These are phyloP conservation scores for Dasyprocta punctata DNA, from an alignment of 2,113 vertebrate species.

Conservation along the genomic window DNA sequence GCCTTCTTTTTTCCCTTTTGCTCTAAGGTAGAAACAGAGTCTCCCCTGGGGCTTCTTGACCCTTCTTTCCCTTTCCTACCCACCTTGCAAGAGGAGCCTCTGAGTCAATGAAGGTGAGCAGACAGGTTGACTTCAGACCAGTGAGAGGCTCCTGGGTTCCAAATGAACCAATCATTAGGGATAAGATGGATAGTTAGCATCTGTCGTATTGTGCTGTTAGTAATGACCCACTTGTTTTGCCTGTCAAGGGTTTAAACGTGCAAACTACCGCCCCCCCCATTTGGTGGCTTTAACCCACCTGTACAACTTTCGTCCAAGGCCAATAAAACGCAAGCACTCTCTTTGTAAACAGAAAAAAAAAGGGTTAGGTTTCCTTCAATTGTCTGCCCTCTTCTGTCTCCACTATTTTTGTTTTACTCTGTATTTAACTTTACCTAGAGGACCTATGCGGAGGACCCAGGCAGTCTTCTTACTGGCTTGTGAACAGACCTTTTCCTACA, in stretches of 20 bases:
- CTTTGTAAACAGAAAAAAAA: slow-evolving; percentile 72
- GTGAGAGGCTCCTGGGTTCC: not conserved
- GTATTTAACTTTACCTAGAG: slow-evolving; percentile 72
- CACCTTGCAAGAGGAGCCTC: not conserved
- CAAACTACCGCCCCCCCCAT: not conserved
- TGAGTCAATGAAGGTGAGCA: slow-evolving; percentile 53
- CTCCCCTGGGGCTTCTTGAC: not conserved
- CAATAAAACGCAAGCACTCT: slow-evolving; percentile 68
- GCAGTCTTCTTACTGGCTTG: not conserved
- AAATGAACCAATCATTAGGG: slow-evolving; percentile 60
- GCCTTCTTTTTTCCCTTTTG: not conserved
- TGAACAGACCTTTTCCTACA: slow-evolving; percentile 33
- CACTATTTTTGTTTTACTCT: slow-evolving; percentile 79
- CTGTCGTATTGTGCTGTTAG: slow-evolving; percentile 49
- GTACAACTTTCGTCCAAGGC: slow-evolving; percentile 50
- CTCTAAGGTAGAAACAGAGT: not conserved
- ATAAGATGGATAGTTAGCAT: slow-evolving; percentile 36
- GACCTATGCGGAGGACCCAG: slow-evolving; percentile 48
- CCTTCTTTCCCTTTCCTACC: not conserved
- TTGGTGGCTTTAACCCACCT: slow-evolving; percentile 62
- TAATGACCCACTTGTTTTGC: slow-evolving; percentile 48
- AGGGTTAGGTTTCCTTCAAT: slow-evolving; percentile 81
- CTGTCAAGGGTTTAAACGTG: slow-evolving; percentile 39
- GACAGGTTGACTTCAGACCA: slow-evolving; percentile 35
- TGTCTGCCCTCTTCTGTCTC: slow-evolving; percentile 77